Evolutionary conservation across 2,113 vertebrate species (phyloP).

Genomic region (Budorcas taxicolor): DNA sequence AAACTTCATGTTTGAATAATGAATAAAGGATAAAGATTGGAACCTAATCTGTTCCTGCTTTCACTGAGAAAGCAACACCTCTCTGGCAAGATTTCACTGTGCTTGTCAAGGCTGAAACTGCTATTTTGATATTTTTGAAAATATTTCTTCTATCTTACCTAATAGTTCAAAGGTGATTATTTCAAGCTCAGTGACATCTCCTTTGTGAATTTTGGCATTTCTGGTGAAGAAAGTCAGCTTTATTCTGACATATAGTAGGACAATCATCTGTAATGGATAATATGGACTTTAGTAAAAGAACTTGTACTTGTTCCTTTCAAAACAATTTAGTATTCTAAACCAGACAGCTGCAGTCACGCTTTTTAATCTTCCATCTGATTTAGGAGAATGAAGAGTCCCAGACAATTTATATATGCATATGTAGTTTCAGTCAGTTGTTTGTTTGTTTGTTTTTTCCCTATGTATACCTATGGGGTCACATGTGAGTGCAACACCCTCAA

Average conservation of each 20-base stretch:
- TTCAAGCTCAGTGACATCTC: constrained; percentile 41
- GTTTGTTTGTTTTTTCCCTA: not conserved
- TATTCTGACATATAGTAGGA: constrained; percentile 14
- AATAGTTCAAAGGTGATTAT: constrained; percentile 23
- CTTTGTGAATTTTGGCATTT: constrained; percentile 13
- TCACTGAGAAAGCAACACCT: not conserved
- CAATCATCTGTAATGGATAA: constrained; percentile 13
- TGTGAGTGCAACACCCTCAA: not conserved
- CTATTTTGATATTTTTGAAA: constrained; percentile 28
- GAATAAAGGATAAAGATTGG: not conserved
- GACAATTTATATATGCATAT: not conserved
- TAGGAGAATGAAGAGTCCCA: not conserved
- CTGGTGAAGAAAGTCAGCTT: not conserved
- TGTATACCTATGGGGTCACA: not conserved
- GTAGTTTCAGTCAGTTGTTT: not conserved
- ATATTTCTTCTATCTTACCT: constrained; percentile 37
- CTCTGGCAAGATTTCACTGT: not conserved
- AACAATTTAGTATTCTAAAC: not conserved
- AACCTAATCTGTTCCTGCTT: not conserved
- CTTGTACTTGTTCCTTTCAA: not conserved
- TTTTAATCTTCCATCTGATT: not conserved
- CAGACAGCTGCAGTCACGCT: not conserved
- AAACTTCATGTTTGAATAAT: not conserved
- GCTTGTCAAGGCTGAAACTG: not conserved
- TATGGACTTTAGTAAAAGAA: not conserved